phyloP scores from a whole-genome alignment of 2,888 invertebrate species.

The Pristionchus japonicus region DNA sequence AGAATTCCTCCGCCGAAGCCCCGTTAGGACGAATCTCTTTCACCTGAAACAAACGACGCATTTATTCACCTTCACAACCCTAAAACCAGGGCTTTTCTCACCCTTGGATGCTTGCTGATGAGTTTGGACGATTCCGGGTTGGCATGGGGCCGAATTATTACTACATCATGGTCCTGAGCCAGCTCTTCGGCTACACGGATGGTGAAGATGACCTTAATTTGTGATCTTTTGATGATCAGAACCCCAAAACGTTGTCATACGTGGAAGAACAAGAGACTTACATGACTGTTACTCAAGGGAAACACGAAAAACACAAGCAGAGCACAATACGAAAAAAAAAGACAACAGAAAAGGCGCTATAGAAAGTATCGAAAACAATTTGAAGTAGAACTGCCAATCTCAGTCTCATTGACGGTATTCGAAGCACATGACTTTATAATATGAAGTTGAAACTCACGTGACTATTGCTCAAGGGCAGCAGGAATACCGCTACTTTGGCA shows the following conservation, averaged over 20 bases:
- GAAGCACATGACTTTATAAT: too few relatives aligned
- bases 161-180: constrained; percentile 31
- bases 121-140: not conserved
- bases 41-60: not conserved
- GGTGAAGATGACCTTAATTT: constrained; percentile 27
- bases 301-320: not conserved
- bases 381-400: too few relatives aligned
- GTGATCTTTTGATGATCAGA: not conserved
- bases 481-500: constrained; percentile 25
- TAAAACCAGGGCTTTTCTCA: too few relatives aligned
- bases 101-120: constrained; percentile 27
- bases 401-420: too few relatives aligned
- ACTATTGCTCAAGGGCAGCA: constrained; percentile 22
- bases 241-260: not conserved
- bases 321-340: not conserved
- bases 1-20: not conserved
- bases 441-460: constrained; percentile 38
- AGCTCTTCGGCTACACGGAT: constrained; percentile 37
- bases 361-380: too few relatives aligned
- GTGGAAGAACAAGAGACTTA: not conserved
- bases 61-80: not conserved
- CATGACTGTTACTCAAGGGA: constrained; percentile 30
- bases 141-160: constrained; percentile 13
- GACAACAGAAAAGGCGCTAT: too few relatives aligned
- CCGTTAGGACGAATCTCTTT: constrained; percentile 11